A percentile compares a stretch with the other conserved stretches of the same genome.
phyloP scores from a whole-genome alignment of 2,113 vertebrate genomes.

The Scomber colias region DNA sequence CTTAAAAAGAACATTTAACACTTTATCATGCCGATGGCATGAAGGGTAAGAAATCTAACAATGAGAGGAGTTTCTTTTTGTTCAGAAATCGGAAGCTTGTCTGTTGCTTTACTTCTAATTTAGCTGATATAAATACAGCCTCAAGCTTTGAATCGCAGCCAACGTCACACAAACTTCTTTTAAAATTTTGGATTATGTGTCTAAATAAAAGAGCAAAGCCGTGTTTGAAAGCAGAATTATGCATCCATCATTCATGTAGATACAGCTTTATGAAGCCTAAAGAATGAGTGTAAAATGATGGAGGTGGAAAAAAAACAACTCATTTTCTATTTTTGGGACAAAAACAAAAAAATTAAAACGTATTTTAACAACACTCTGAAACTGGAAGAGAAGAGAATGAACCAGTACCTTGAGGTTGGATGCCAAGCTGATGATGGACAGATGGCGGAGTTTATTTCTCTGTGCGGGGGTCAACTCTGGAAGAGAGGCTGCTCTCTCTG shows the following conservation, averaged over 20 bases:
- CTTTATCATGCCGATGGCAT: conserved; percentile 20
- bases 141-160: conserved; percentile 37
- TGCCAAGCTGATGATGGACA: conserved; percentile 96
- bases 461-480: conserved; percentile 94
- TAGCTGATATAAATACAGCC: conserved; percentile 41
- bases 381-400: conserved; percentile 13
- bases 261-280: conserved; percentile 25
- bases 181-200: conserved; percentile 7
- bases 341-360: not conserved
- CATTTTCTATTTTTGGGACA: not conserved
- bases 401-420: conserved; percentile 94
- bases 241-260: conserved; percentile 27
- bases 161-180: conserved; percentile 22
- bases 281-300: not conserved
- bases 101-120: conserved; percentile 43
- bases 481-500: conserved; percentile 89
- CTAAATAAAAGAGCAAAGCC: conserved; percentile 31
- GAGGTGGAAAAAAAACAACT: not conserved
- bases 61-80: conserved; percentile 1
- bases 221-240: conserved; percentile 30
- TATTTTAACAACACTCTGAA: conserved; percentile 12
- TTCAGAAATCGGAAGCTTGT: conserved; percentile 14
- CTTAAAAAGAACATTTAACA: conserved; percentile 45
- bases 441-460: conserved; percentile 96
- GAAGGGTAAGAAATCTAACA: conserved; percentile 11